Percentiles rank a stretch among this genome's conserved stretches.
Conservation (phyloP, 2,113 vertebrate species). For the Oreochromis aureus region DNA sequence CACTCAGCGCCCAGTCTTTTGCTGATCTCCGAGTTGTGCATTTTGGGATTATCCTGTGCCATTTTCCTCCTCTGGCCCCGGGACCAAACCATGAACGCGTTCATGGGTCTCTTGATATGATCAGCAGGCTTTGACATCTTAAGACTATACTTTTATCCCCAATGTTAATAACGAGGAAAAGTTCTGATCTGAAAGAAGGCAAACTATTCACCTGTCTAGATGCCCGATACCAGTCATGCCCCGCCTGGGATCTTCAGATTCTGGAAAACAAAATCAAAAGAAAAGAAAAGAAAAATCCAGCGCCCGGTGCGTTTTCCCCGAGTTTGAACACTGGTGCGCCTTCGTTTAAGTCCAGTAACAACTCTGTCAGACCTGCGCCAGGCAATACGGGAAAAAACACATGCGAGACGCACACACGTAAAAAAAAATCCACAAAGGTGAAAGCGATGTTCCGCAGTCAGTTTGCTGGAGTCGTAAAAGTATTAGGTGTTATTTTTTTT, state of each 20-base stretch:
- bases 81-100: constrained; percentile 99
- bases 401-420: constrained; percentile 36
- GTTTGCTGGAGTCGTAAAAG: constrained; percentile 57
- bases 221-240: constrained; percentile 81
- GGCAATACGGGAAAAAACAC: constrained; percentile 11
- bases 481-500: constrained; percentile 46
- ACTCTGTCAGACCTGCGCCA: constrained; percentile 39
- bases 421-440: constrained; percentile 70
- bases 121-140: constrained; percentile 96
- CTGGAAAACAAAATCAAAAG: constrained; percentile 12
- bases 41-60: constrained; percentile 99
- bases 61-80: constrained; percentile 97
- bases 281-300: constrained; percentile 64
- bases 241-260: constrained; percentile 55
- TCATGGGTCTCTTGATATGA: constrained; percentile 99
- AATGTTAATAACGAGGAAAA: constrained; percentile 45
- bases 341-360: constrained; percentile 49
- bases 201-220: constrained; percentile 69
- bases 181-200: constrained; percentile 52
- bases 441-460: constrained; percentile 67
- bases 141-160: constrained; percentile 33
- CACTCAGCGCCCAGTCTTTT: constrained; percentile 96
- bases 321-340: constrained; percentile 44
- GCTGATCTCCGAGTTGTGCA: constrained; percentile 99
- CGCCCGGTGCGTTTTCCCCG: constrained; percentile 29